These are phyloP conservation scores for Spondyliosoma cantharus DNA, from an alignment of 2,797 vertebrate species.

Conservation along the genomic window DNA sequence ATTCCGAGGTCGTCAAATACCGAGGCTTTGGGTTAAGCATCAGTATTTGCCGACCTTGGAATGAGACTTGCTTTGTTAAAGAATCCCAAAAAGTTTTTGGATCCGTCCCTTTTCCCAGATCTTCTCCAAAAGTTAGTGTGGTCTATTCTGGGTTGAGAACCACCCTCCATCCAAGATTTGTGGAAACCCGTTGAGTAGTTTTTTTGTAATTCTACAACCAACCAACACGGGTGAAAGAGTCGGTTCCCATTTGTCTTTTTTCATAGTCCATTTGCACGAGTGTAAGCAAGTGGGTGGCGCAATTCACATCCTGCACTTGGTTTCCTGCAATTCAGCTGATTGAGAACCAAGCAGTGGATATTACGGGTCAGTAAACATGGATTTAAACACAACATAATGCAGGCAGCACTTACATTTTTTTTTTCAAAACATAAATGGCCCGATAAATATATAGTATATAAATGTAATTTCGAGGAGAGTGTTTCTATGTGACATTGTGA, in stretches of 20 bases:
- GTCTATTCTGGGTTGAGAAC: too few relatives aligned
- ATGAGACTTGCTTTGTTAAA: too few relatives aligned
- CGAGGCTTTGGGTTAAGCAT: too few relatives aligned
- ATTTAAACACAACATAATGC: background rate
- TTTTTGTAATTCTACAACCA: too few relatives aligned
- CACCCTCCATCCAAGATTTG: too few relatives aligned
- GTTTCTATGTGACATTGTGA: background rate
- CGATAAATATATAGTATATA: background rate
- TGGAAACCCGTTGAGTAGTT: too few relatives aligned
- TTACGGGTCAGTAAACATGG: background rate
- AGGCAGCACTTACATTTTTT: background rate
- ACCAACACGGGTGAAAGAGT: background rate
- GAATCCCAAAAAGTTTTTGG: too few relatives aligned
- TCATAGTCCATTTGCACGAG: background rate
- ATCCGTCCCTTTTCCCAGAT: too few relatives aligned
- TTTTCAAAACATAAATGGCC: background rate
- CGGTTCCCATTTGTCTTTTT: background rate
- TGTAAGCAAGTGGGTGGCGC: background rate
- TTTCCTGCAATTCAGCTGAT: background rate
- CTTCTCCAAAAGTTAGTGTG: too few relatives aligned
- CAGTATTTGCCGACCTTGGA: too few relatives aligned
- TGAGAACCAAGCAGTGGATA: background rate
- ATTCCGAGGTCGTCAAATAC: too few relatives aligned
- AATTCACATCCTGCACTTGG: background rate
- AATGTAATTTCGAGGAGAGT: background rate